These are phyloP conservation scores for Bothrops jararaca DNA, from an alignment of 2,113 vertebrate genomes.

Conservation along the genomic window DNA sequence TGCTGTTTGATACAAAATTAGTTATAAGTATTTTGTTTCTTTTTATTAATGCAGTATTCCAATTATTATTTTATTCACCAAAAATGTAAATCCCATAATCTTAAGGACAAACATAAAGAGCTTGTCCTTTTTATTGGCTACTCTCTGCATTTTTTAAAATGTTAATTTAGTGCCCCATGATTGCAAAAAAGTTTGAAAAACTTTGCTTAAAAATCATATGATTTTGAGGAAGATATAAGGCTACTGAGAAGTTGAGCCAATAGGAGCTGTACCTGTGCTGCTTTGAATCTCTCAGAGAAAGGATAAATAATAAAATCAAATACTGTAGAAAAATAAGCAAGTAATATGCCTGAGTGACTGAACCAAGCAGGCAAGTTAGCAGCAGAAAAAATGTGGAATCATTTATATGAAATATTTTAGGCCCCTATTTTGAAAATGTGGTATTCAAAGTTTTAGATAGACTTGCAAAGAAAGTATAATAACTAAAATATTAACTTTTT, in stretches of 20 bases:
- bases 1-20: background rate
- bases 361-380: background rate
- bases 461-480: background rate
- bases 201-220: background rate
- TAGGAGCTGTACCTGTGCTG: background rate
- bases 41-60: background rate
- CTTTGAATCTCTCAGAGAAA: background rate
- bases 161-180: background rate
- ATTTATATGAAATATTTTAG: background rate
- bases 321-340: background rate
- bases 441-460: background rate
- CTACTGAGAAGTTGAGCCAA: background rate
- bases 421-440: background rate
- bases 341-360: background rate
- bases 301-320: background rate
- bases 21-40: background rate
- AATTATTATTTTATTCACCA: background rate
- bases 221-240: background rate
- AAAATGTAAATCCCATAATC: background rate
- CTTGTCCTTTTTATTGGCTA: background rate
- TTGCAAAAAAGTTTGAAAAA: background rate
- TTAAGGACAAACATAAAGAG: background rate
- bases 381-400: background rate
- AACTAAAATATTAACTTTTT: background rate
- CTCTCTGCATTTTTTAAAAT: background rate